A percentile compares a stretch with the other conserved stretches of the same genome.
phyloP scores from a whole-genome alignment of 2,797 vertebrate genomes.

The Oryzias dopingdopingensis region DNA sequence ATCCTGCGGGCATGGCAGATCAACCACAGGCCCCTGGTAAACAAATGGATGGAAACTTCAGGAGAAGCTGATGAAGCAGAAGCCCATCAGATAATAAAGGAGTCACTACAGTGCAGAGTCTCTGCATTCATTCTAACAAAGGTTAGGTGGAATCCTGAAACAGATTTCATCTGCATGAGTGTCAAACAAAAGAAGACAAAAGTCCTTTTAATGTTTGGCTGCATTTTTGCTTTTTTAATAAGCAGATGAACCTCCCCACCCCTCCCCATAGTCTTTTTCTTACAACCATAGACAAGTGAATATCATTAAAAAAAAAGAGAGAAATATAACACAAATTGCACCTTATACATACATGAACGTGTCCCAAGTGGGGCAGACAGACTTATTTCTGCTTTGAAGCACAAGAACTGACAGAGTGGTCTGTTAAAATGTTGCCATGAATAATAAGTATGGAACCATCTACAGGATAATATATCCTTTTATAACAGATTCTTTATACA shows the following conservation, averaged over 20 bases:
- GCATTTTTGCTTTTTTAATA: constrained; percentile 71
- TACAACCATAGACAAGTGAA: constrained; percentile 73
- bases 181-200: constrained; percentile 22
- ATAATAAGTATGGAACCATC: constrained; percentile 66
- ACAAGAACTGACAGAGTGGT: not conserved
- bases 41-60: too few species aligned
- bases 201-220: constrained; percentile 37
- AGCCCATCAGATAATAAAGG: too few species aligned
- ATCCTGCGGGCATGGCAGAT: too few species aligned
- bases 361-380: constrained; percentile 54
- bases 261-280: constrained; percentile 51
- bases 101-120: too few species aligned
- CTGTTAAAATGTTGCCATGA: not conserved
- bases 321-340: constrained; percentile 69
- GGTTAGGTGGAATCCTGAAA: too few species aligned
- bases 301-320: constrained; percentile 54
- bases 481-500: constrained; percentile 67
- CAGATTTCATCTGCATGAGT: not conserved
- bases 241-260: constrained; percentile 46
- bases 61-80: too few species aligned
- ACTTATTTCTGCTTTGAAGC: not conserved
- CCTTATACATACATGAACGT: constrained; percentile 61
- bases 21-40: too few species aligned
- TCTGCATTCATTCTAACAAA: too few species aligned
- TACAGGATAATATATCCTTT: constrained; percentile 80